These are phyloP conservation scores for Scatophagus argus DNA, from an alignment of 2,113 vertebrate genomes.

Conservation along the genomic window DNA sequence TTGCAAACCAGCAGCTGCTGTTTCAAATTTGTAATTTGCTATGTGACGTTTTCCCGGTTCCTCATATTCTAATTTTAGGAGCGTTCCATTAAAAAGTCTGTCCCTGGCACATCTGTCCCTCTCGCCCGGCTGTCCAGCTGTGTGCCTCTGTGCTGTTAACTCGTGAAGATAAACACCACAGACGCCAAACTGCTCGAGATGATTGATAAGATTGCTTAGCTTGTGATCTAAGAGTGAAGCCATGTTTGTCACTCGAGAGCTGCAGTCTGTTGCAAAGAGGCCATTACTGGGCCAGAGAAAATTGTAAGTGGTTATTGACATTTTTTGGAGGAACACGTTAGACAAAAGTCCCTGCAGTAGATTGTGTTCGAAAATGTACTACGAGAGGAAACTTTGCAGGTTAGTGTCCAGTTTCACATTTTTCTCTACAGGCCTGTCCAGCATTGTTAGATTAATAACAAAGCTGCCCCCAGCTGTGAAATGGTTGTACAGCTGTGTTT, in stretches of 20 bases:
- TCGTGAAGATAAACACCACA: conserved; percentile 50
- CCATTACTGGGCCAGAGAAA: neutral
- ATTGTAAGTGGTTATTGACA: conserved; percentile 17
- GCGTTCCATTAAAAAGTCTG: conserved; percentile 56
- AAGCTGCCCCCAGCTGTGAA: neutral
- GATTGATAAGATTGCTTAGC: conserved; percentile 66
- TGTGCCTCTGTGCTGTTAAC: conserved; percentile 44
- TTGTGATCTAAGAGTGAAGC: conserved; percentile 41
- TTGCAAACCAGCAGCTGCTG: conserved; percentile 52
- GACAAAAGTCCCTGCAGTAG: conserved; percentile 2
- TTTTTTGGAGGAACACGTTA: conserved; percentile 9
- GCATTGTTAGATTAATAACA: neutral
- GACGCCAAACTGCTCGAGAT: conserved; percentile 58
- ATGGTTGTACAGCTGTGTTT: neutral
- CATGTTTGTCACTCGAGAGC: conserved; percentile 19
- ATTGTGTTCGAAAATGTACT: neutral
- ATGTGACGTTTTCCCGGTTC: conserved; percentile 52
- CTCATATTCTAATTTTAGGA: conserved; percentile 47
- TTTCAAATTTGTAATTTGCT: conserved; percentile 56
- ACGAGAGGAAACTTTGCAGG: neutral
- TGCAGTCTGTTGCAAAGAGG: neutral
- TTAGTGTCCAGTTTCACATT: neutral
- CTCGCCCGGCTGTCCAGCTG: conserved; percentile 46
- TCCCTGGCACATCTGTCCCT: conserved; percentile 39
- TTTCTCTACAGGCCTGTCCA: neutral